Base-by-base conservation (phyloP, 2,888 invertebrate genomes). In the Pimpla rufipes region DNA sequence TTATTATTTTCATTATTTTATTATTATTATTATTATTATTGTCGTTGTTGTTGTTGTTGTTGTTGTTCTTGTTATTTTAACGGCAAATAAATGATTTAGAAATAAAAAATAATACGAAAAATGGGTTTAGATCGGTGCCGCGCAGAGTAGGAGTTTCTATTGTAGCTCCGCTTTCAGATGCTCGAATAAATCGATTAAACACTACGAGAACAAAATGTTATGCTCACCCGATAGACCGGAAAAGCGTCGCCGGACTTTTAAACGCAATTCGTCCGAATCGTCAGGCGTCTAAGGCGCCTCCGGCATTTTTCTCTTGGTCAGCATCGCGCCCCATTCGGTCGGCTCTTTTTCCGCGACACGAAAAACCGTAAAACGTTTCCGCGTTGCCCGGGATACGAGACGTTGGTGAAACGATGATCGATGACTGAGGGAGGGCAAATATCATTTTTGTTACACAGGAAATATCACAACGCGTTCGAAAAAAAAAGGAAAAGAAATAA, bases 181-280 rank as follows among this genome's bases (percentile, higher is more conserved):
- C 67, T 47, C 55, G 21, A 37, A 52, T 21, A 21, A 55, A 70
- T 55, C 70, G 70, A 71, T 57, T 71, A 42, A 71, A 42, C 55
- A 57, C 57, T n/a, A 42, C 23, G 29, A 0, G 42, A 42, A 29
- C 6, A 16, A 37, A 42, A 57, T 71, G 2, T 21, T 70, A 57
- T 11, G 50, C 68, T 57, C 40, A 71, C 71, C 23, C 47, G n/a
- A 67, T 37, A 67, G 29, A 29, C 29, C 67, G 29, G 59, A 16
- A 59, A 35, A 23, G 42, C 4, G 52, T 40, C 55, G 40, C 70
- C 55, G 23, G 18, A 37, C 10, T 55, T 71, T 57, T 23, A 16
- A 45, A 29, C 2, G 7, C 42, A n/a, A 42, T 57, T 71, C 40
- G 42, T 8, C 13, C 6, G 2, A 13, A 1, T 55, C 16, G 23